Conservation (phyloP, 2,888 invertebrate genomes). For the Cryptophagus acutangulus region DNA sequence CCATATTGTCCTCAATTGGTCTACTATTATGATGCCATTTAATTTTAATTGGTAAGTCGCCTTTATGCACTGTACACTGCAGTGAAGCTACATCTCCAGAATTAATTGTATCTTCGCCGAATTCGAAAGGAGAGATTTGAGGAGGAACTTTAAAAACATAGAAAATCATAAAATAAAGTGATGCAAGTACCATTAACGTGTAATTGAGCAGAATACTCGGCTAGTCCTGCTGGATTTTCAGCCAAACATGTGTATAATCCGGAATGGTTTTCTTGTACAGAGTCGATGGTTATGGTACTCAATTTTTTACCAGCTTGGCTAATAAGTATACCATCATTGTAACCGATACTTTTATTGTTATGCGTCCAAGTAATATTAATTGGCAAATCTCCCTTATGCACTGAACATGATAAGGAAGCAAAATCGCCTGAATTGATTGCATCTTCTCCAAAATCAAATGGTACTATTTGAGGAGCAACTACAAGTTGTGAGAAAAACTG, state of each 20-base stretch:
- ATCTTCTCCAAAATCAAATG: slow-evolving; percentile 54
- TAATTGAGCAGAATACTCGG: slow-evolving; percentile 55
- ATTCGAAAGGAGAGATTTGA: slow-evolving; percentile 39
- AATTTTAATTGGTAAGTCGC: slow-evolving; percentile 67
- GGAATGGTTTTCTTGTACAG: slow-evolving; percentile 61
- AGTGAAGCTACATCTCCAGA: slow-evolving; percentile 64
- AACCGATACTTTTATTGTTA: slow-evolving; percentile 48
- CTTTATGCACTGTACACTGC: slow-evolving; percentile 63
- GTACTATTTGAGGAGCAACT: slow-evolving; percentile 53
- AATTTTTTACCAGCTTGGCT: slow-evolving; percentile 49
- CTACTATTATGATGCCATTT: slow-evolving; percentile 67
- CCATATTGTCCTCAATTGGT: slow-evolving; percentile 26
- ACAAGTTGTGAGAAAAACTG: slow-evolving; percentile 11
- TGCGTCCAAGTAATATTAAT: slow-evolving; percentile 61
- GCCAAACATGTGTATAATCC: slow-evolving; percentile 75
- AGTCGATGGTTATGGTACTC: slow-evolving; percentile 59
- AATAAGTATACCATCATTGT: slow-evolving; percentile 41
- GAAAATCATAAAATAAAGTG: background rate
- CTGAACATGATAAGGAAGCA: slow-evolving; percentile 63
- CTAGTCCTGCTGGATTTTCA: slow-evolving; percentile 62
- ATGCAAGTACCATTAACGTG: slow-evolving; percentile 65
- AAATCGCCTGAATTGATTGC: slow-evolving; percentile 64
- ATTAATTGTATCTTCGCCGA: slow-evolving; percentile 57
- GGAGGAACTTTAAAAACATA: slow-evolving; percentile 34
- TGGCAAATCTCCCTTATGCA: slow-evolving; percentile 67